Evolutionary conservation across 1,140 invertebrate species (phyloP), one percentile per base, ranked within the genome.

Genomic region (Tetramorium alpestre): DNA sequence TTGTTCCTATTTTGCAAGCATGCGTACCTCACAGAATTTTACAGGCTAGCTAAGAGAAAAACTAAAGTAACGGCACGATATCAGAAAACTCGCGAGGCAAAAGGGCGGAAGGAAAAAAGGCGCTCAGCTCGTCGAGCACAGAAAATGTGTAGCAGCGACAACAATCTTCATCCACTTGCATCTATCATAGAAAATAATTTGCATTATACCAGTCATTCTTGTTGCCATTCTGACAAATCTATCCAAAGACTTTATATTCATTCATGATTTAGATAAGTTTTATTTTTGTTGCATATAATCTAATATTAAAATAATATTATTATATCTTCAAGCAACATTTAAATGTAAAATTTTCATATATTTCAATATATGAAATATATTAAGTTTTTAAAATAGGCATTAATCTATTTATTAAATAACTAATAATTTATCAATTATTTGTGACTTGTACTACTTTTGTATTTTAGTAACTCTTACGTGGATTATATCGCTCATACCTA

Each of bases 1-100:
- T 75, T 47, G 80, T 60, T 41, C 67, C 69, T 73, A 73, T 82
- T 82, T 82, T 49, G 56, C 58, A 78, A 77, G 82, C 47, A 82
- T 56, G 60, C 70, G 49, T 88, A 75, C 22, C 41, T 76, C 47
- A 44, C 33, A 47, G 67, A 70, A 88, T 85, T 85, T 78, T 47
- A 85, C 75, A 18, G 16, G 22, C 33, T 85, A 10, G 22, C 33
- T 85, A 10, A 67, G 73, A 65, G 70, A 54, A 38, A 78, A 54
- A 18, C 58, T 65, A 60, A 65, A 85, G 72, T 13, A 51, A 76
- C 56, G 81, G 44, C 33, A 54, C 58, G 72, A 64, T 64, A 64
- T 82, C 41, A 54, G 41, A 47, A 67, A 62, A 10, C 47, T 85
- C 73, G 73, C 73, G 73, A 18, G 47, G 33, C 33, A 78, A 85